These are phyloP conservation scores for Diprion similis DNA, from an alignment of 1,140 invertebrate genomes.

Conservation along the genomic window DNA sequence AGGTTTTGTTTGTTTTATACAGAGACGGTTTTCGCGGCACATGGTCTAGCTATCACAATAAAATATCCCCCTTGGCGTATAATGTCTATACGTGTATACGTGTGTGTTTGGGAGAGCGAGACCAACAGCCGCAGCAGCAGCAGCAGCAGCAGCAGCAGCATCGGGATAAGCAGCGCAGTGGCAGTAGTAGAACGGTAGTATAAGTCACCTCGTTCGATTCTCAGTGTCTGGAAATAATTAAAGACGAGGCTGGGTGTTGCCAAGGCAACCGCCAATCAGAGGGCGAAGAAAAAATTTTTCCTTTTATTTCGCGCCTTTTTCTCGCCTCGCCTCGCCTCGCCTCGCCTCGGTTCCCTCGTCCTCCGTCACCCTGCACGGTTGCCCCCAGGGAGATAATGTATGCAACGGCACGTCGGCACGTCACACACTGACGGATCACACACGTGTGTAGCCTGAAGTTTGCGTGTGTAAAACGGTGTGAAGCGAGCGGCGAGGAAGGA, in stretches of 20 bases:
- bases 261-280: constrained; percentile 64
- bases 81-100: not conserved
- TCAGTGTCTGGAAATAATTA: constrained; percentile 66
- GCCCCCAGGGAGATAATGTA: constrained; percentile 55
- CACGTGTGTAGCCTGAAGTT: too few relatives aligned
- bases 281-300: constrained; percentile 60
- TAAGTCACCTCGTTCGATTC: constrained; percentile 60
- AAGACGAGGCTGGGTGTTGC: constrained; percentile 60
- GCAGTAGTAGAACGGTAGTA: not conserved
- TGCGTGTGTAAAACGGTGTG: too few relatives aligned
- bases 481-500: too few relatives aligned
- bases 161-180: constrained; percentile 24
- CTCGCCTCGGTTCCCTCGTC: constrained; percentile 24
- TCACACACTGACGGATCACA: not conserved
- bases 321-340: constrained; percentile 37
- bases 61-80: not conserved
- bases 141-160: not conserved
- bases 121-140: constrained; percentile 39
- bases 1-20: too few relatives aligned
- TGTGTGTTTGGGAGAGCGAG: constrained; percentile 32
- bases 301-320: constrained; percentile 56
- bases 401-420: constrained; percentile 58
- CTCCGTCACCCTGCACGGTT: constrained; percentile 28
- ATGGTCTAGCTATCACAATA: not conserved
- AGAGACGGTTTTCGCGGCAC: too few relatives aligned